Base-by-base conservation (phyloP, 2,797 vertebrate species). In the Pogoniulus pusillus region DNA sequence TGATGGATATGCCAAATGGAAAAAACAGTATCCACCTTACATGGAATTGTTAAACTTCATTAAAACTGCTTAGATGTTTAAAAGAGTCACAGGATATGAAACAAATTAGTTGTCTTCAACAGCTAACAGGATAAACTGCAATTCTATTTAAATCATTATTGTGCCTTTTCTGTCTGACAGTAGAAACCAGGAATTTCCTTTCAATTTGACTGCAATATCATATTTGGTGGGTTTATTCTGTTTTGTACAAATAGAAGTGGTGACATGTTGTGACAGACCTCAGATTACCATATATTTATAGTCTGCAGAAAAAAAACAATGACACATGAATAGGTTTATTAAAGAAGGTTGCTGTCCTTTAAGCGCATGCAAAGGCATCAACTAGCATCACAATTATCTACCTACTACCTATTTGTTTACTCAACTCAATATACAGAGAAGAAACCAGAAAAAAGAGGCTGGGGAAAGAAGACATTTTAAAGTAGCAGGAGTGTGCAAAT, bases 201-300 rank as follows among this genome's bases (percentile, higher is more conserved):
- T 96, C 95, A 95, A 96, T 96, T 97, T 96, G 96, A 96, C 92
- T 97, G 86, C 82, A 96, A 95, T 94, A 96, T 96, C 96, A 68
- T 91, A 97, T 96, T 97, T 96, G 95, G 96, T 97, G 89, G 58
- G 95, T 96, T 96, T 96, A 95, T 96, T 96, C 94, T 95, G 85
- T 93, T 97, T 96, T 94, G 83, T 90, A 94, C 84, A 96, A 96
- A 96, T 94, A 90, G 96, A 96, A 97, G 69, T 82, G 89, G 95
- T 96, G 96, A 97, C 74, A 89, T 97, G 96, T 96, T 97, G 82
- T 97, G 97, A 97, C 91, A 97, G 96, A 96, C 87, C 93, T 96
- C 92, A 82, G 94, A 96, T 96, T 97, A 97, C 95, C 96, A 96
- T 96, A 75, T 82, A 96, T 97, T 97, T 96, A 96, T 96, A 94